Evolutionary conservation across 2,113 vertebrate species (phyloP).

Genomic region (Entelurus aequoreus): DNA sequence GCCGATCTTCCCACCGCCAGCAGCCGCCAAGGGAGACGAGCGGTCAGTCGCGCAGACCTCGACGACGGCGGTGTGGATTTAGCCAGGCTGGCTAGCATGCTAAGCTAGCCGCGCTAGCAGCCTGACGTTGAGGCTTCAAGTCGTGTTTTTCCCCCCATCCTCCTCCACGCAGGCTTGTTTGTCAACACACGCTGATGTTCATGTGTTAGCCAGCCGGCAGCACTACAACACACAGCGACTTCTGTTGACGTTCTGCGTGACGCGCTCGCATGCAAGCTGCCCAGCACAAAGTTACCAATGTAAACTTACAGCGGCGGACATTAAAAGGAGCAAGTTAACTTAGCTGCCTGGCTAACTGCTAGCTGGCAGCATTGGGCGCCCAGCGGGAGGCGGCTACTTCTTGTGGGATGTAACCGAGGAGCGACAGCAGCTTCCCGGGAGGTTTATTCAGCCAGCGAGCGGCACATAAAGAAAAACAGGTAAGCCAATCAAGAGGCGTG

Average conservation of each 20-base stretch:
- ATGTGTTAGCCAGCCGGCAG: slow-evolving; percentile 19
- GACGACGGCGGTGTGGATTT: slow-evolving; percentile 37
- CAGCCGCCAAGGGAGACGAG: slow-evolving; percentile 16
- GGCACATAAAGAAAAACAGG: not conserved
- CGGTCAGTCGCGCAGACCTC: slow-evolving; percentile 16
- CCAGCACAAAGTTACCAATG: slow-evolving; percentile 15
- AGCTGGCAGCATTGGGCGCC: slow-evolving; percentile 3
- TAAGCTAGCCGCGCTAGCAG: slow-evolving; percentile 55
- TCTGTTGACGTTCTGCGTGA: not conserved
- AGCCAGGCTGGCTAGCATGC: slow-evolving; percentile 45
- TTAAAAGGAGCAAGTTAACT: not conserved
- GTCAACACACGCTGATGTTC: slow-evolving; percentile 60
- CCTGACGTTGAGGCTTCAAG: slow-evolving; percentile 39
- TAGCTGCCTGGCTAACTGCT: slow-evolving; percentile 2
- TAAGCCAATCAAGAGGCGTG: not conserved
- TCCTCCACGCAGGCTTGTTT: slow-evolving; percentile 62
- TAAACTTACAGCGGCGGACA: slow-evolving; percentile 14
- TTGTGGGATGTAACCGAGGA: slow-evolving; percentile 5
- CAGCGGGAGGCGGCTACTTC: slow-evolving; percentile 1
- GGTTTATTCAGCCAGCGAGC: not conserved
- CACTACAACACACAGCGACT: slow-evolving; percentile 4
- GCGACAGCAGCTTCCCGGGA: not conserved
- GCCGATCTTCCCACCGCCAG: slow-evolving; percentile 3
- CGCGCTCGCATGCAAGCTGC: not conserved
- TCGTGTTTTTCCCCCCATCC: slow-evolving; percentile 19